Base-by-base conservation (phyloP, 2,888 invertebrate genomes). In the Trichogramma dendrolimi region DNA sequence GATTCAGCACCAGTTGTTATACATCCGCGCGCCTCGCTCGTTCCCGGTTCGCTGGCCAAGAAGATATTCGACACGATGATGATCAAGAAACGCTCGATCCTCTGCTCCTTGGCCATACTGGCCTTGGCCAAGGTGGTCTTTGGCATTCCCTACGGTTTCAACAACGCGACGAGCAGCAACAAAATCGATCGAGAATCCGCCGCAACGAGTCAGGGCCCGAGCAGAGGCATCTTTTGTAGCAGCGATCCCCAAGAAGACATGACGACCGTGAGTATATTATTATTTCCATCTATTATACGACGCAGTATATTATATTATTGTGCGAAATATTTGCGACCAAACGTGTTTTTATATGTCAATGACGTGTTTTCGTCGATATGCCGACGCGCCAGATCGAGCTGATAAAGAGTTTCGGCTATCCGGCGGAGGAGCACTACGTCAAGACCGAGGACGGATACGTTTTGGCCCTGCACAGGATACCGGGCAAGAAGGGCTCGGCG, bases 381-480 rank as follows among this genome's bases (percentile, higher is more conserved):
- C 27, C 27, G 27, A 27, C 27, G 27, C 4, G 40, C 4, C 63
- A 85, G 85, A 76, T 81, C 3, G 81, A 85, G 69, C 79, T 85
- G 62, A 82, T 85, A 63, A 72, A 73, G 65, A 74, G 81, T 51
- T 82, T 86, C 61, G 90, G 87, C 47, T 92, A 90, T 75, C 81
- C 83, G 0, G 83, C 87, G 0, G 91, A 92, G 78, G 83, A 86
- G 1, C 91, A 92, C 71, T 81, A 83, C 0, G 83, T 91, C 0
- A 79, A 83, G 55, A 94, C 95, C 0, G 82, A 86, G 41, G 95
- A 95, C 77, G 94, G 93, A 2, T 95, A 91, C 76, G 83, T 94
- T 51, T 80, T 95, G 52, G 87, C 87, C 2, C 67, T 95, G 52
- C 94, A 94, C 72, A 85, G 94, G 66, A 93, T 95, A 71, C 91